Percentiles rank a stretch among this genome's conserved stretches.
phyloP scores from a whole-genome alignment of 2,888 invertebrate species.

The Andrena bucephala region DNA sequence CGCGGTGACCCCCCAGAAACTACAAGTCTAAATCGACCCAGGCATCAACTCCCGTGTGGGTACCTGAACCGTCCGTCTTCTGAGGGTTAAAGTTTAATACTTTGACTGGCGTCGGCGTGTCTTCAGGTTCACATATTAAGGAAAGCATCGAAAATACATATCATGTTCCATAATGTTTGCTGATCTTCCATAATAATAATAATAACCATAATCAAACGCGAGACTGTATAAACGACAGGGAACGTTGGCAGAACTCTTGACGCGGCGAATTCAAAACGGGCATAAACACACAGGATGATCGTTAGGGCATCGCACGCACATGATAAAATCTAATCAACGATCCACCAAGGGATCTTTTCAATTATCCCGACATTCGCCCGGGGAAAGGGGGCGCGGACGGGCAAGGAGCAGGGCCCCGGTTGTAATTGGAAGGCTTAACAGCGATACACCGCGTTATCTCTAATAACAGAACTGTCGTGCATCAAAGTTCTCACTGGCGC shows the following conservation, averaged over 20 bases:
- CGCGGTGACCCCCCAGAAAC: no score
- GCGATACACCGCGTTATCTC: constrained; percentile 65
- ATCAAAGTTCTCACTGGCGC: constrained; percentile 64
- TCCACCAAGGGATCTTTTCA: constrained; percentile 45
- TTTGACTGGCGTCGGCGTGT: no score
- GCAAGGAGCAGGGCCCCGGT: constrained; percentile 40
- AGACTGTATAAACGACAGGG: background rate
- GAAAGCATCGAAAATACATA: no score
- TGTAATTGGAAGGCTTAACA: constrained; percentile 66
- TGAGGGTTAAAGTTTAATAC: no score
- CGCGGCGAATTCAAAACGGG: constrained; percentile 1
- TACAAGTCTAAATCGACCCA: no score
- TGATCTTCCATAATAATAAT: no score
- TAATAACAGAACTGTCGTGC: constrained; percentile 72
- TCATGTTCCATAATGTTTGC: no score
- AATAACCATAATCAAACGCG: no score
- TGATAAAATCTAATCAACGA: constrained; percentile 48
- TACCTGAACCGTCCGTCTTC: no score
- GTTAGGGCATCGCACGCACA: background rate
- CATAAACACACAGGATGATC: constrained; percentile 11
- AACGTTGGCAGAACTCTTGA: constrained; percentile 13
- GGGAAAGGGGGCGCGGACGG: constrained; percentile 44
- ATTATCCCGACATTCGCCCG: constrained; percentile 35
- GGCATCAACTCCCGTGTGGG: no score
- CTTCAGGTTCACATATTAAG: no score